Conservation (phyloP, 2,797 vertebrate species). For the Neosilurus hyrtlii region DNA sequence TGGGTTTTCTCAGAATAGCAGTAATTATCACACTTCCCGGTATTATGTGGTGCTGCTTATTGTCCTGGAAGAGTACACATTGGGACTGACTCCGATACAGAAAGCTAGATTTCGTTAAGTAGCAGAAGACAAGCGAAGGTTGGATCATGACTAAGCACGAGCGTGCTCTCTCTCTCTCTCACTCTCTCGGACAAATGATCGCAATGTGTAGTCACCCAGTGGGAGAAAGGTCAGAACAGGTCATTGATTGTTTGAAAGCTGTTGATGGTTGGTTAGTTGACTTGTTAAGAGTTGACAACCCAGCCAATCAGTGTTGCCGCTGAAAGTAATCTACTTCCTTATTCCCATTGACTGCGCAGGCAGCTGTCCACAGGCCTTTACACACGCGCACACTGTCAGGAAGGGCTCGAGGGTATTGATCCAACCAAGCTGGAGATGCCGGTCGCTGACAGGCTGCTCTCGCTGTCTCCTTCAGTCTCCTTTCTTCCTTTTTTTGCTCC, state of each 20-base stretch:
- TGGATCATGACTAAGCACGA: not conserved
- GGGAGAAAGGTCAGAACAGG: conserved; percentile 2
- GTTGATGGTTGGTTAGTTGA: conserved; percentile 25
- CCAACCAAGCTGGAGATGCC: conserved; percentile 28
- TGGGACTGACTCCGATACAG: conserved; percentile 31
- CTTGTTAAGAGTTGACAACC: conserved; percentile 25
- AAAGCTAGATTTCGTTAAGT: conserved; percentile 15
- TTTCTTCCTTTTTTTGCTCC: conserved; percentile 34
- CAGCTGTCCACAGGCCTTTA: conserved; percentile 50
- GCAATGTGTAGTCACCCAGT: not conserved
- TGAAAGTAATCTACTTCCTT: conserved; percentile 49
- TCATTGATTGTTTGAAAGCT: conserved; percentile 20
- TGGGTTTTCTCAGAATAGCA: conserved; percentile 70
- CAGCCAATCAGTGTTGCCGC: conserved; percentile 45
- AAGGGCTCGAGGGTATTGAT: conserved; percentile 51
- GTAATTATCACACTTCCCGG: conserved; percentile 87
- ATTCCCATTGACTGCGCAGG: conserved; percentile 30
- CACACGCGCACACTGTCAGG: conserved; percentile 29
- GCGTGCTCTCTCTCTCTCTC: not conserved
- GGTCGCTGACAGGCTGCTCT: conserved; percentile 42
- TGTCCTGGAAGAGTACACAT: conserved; percentile 59
- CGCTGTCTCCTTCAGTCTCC: conserved; percentile 26
- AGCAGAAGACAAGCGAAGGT: not conserved
- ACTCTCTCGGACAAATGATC: not conserved
- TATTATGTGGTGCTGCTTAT: conserved; percentile 70